Conservation (phyloP, 2,888 invertebrate species). For the Caenorhabditis auriculariae region DNA sequence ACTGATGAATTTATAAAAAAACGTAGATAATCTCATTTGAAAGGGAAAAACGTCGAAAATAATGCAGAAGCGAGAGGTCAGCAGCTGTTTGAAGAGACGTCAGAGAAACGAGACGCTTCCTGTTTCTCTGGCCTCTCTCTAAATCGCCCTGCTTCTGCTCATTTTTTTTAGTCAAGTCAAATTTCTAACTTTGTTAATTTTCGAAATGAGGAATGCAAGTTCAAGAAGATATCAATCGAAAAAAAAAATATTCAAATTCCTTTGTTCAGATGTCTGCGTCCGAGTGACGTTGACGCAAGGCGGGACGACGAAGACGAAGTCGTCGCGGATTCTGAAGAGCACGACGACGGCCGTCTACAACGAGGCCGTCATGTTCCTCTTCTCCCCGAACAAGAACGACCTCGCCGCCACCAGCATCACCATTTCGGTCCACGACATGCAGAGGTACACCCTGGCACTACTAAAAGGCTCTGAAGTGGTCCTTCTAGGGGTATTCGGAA, state of each 20-base stretch:
- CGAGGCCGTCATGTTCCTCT: conserved; percentile 62
- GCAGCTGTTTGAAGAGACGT: too few species aligned
- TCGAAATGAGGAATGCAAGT: too few species aligned
- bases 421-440: conserved; percentile 62
- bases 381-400: conserved; percentile 63
- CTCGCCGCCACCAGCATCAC: conserved; percentile 64
- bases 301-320: conserved; percentile 59
- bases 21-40: not conserved
- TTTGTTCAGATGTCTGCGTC: conserved; percentile 65
- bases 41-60: not conserved
- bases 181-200: too few species aligned
- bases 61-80: too few species aligned
- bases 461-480: not conserved
- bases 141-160: too few species aligned
- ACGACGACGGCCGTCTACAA: conserved; percentile 53
- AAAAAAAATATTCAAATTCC: not conserved
- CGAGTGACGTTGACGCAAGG: conserved; percentile 64
- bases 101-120: too few species aligned
- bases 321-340: conserved; percentile 57
- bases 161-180: too few species aligned
- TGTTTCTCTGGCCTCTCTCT: too few species aligned
- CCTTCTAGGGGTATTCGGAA: not conserved
- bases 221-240: too few species aligned
- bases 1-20: too few species aligned
- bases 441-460: too few species aligned